Conservation (phyloP, 1,140 invertebrate genomes). For the Lordiphosa stackelbergi region DNA sequence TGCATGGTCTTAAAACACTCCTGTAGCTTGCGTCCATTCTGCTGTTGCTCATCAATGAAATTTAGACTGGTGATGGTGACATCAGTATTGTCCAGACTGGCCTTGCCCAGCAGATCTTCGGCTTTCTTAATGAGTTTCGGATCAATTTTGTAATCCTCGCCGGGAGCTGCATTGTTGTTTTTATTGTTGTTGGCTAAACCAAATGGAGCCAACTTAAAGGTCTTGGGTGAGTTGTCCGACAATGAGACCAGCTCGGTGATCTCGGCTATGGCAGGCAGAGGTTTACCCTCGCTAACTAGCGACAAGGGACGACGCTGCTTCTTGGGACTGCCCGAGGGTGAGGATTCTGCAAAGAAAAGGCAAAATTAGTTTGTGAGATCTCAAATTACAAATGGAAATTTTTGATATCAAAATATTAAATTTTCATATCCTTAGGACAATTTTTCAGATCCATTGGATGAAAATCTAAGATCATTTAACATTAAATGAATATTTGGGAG, state of each 20-base stretch:
- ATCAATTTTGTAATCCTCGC: slow-evolving; percentile 72
- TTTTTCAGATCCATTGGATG: too few species aligned
- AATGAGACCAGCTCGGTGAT: slow-evolving; percentile 79
- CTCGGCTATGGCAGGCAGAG: slow-evolving; percentile 79
- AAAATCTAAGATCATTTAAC: too few species aligned
- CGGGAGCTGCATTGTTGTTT: slow-evolving; percentile 29
- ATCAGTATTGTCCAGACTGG: slow-evolving; percentile 79
- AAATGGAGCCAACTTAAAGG: slow-evolving; percentile 68
- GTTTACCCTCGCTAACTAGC: slow-evolving; percentile 78
- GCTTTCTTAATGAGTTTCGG: slow-evolving; percentile 75
- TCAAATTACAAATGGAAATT: too few species aligned
- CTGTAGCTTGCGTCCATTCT: slow-evolving; percentile 57
- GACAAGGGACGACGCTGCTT: slow-evolving; percentile 78
- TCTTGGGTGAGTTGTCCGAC: slow-evolving; percentile 75
- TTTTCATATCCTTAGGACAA: too few species aligned
- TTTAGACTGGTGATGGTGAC: slow-evolving; percentile 81
- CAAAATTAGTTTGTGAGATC: background rate
- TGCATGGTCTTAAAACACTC: slow-evolving; percentile 60
- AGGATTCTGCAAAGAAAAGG: slow-evolving; percentile 77
- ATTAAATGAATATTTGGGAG: too few species aligned
- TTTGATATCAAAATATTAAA: too few species aligned
- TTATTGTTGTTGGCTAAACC: slow-evolving; percentile 57
- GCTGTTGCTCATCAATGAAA: slow-evolving; percentile 79
- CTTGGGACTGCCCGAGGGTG: slow-evolving; percentile 80
- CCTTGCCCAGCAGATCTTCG: slow-evolving; percentile 74